Base-by-base conservation (phyloP, 2,888 invertebrate species). In the Schrankia costaestrigalis region DNA sequence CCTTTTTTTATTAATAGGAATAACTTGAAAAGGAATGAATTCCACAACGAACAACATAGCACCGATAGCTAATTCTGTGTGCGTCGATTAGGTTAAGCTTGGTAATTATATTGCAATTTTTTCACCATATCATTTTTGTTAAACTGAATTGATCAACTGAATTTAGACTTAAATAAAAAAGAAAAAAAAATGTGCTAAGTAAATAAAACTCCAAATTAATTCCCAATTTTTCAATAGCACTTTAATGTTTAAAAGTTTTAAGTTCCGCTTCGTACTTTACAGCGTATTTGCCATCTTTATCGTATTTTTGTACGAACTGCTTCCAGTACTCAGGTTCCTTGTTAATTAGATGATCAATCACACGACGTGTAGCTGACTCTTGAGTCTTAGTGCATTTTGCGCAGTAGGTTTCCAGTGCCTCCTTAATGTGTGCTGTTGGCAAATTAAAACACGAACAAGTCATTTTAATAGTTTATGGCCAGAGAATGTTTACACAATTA, bases 341-440 rank as follows among this genome's bases (percentile, higher is more conserved):
- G 56, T 82, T 78, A 46, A 83, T 75, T 8, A 89, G 58, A 46
- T 79, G 72, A 0, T 40, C 62, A 36, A 87, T 76, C 10, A 87
- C 71, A 0, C 44, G 47, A 0, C 62, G 66, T 2, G 71, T 69
- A 0, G 65, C 70, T 0, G 42, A 11, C 1, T 58, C 54, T 34
- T 88, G 87, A 0, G 53, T 33, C 0, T 67, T 55, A 0, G 78
- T 80, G 44, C 87, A 88, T 32, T 75, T 78, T 0, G 42, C 63
- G 50, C 88, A 87, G 35, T 69, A 53, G 17, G 67, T 77, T 40
- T 76, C 71, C 1, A 87, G 41, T 0, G 84, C 84, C 10, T 86
- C 84, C 63, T 26, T 49, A 17, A 81, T 69, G 55, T 80, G 75
- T 19, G 68, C 83, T 84, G 68, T 6, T 27, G 53, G 46, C 19